phyloP scores from a whole-genome alignment of 1,140 invertebrate genomes.

The Neodiprion pinetum region DNA sequence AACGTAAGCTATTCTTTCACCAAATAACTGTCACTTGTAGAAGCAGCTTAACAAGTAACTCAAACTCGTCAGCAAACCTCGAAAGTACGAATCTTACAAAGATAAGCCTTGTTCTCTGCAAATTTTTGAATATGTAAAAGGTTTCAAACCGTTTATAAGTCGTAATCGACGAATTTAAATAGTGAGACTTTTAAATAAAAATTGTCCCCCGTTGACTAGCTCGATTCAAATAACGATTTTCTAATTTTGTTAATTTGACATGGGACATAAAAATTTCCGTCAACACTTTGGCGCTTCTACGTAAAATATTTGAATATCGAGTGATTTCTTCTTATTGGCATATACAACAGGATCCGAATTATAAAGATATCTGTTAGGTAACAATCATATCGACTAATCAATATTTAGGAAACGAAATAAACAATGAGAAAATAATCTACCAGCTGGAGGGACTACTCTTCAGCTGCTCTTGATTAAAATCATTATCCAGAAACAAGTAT shows the following conservation, averaged over 20 bases:
- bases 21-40: not conserved
- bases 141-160: no score
- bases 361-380: not conserved
- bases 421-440: not conserved
- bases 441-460: no score
- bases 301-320: not conserved
- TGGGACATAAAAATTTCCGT: not conserved
- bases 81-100: no score
- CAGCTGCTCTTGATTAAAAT: no score
- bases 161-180: no score
- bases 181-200: not conserved
- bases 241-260: not conserved
- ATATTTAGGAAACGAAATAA: not conserved
- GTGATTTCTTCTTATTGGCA: not conserved
- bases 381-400: not conserved
- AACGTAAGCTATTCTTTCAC: constrained; percentile 13
- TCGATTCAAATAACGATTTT: constrained; percentile 4
- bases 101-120: not conserved
- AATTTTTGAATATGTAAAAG: not conserved
- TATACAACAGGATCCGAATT: not conserved
- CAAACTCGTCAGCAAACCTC: no score
- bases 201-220: constrained; percentile 15
- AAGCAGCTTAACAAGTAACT: no score
- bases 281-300: not conserved
- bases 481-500: no score